Evolutionary conservation across 1,140 invertebrate genomes (phyloP).

Genomic region (Pseudomyrmex cubaensis): DNA sequence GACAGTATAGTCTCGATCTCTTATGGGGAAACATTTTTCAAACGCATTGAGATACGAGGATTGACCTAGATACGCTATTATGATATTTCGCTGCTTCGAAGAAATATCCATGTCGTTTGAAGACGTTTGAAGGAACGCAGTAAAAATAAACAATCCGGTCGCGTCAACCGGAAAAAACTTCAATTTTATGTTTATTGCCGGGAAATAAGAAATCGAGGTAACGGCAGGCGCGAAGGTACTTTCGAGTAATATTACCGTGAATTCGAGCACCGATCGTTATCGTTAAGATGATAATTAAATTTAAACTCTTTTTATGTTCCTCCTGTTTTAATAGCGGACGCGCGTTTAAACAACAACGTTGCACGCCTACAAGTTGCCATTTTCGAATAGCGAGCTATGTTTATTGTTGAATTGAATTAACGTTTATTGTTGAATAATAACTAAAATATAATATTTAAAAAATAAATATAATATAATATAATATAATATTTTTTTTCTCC

Average conservation of each 20-base stretch:
- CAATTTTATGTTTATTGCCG: constrained; percentile 49
- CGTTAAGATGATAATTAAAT: constrained; percentile 51
- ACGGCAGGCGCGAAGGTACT: background rate
- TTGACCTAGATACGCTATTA: constrained; percentile 41
- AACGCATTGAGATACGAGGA: background rate
- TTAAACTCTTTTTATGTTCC: constrained; percentile 33
- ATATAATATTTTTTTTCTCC: too few species aligned
- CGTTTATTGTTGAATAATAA: too few species aligned
- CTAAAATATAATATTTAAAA: too few species aligned
- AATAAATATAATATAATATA: too few species aligned
- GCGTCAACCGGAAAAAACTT: constrained; percentile 15
- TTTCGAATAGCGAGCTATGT: constrained; percentile 8
- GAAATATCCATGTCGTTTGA: constrained; percentile 13
- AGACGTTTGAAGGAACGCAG: constrained; percentile 1
- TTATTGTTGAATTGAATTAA: too few species aligned
- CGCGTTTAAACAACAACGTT: background rate
- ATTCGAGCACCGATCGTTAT: constrained; percentile 28
- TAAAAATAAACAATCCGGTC: background rate
- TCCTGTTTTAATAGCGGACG: background rate
- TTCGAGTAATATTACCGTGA: constrained; percentile 9
- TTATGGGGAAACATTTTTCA: too few species aligned
- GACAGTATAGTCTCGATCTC: background rate
- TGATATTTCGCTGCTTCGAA: constrained; percentile 11
- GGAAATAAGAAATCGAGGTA: constrained; percentile 38
- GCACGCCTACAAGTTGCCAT: constrained; percentile 8